Evolutionary conservation across 1,140 invertebrate genomes (phyloP).

Genomic region (Drosophila kurseongensis): DNA sequence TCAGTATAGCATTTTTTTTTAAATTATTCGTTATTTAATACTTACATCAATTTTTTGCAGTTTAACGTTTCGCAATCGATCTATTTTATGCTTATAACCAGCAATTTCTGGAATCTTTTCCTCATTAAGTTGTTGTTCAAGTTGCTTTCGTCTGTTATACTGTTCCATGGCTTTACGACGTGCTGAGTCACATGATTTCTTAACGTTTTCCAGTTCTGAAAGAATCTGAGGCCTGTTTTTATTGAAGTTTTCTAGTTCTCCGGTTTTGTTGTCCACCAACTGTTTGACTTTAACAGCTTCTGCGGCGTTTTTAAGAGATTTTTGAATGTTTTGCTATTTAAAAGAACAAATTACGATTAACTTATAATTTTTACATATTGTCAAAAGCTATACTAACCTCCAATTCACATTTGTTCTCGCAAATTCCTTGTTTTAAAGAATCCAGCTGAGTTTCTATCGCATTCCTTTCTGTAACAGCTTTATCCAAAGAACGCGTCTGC

Average conservation of each 20-base stretch:
- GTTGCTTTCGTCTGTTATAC: conserved; percentile 47
- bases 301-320: conserved; percentile 15
- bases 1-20: neutral
- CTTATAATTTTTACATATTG: neutral
- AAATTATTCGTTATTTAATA: neutral
- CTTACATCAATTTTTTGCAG: conserved; percentile 57
- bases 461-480: conserved; percentile 15
- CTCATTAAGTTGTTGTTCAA: conserved; percentile 68
- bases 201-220: conserved; percentile 46
- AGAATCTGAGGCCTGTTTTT: conserved; percentile 22
- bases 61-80: conserved; percentile 84
- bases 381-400: conserved; percentile 29
- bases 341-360: neutral
- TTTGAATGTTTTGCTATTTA: conserved; percentile 50
- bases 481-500: conserved; percentile 30
- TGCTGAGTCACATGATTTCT: conserved; percentile 2
- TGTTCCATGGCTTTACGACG: conserved; percentile 37
- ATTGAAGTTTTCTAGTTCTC: conserved; percentile 44
- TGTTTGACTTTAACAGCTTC: conserved; percentile 40
- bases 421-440: conserved; percentile 47
- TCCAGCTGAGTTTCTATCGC: conserved; percentile 43
- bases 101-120: conserved; percentile 64
- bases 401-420: conserved; percentile 42
- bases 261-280: conserved; percentile 43
- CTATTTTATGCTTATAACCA: conserved; percentile 55